A percentile compares a stretch with the other conserved stretches of the same genome.
Conservation (phyloP, 2,797 vertebrate species). For the Smutsia gigantea region DNA sequence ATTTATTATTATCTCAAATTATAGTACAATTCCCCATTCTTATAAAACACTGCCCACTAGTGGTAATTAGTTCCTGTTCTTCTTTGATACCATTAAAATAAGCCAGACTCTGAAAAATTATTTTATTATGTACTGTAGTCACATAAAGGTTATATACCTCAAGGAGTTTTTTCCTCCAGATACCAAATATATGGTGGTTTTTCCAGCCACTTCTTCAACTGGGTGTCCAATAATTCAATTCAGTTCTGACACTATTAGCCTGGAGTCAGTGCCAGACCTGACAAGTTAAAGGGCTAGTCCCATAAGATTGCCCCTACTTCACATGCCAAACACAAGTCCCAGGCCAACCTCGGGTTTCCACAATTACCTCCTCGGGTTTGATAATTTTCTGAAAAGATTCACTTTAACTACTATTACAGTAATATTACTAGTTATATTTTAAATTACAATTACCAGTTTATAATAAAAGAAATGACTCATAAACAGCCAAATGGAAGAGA, state of each 20-base stretch:
- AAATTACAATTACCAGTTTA: conserved; percentile 9
- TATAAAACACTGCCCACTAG: conserved; percentile 44
- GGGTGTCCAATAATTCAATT: neutral
- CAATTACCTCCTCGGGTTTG: neutral
- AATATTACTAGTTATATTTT: neutral
- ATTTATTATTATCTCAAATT: conserved; percentile 61
- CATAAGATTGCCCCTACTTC: neutral
- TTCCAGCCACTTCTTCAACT: neutral
- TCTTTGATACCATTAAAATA: conserved; percentile 45
- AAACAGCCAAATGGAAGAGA: neutral
- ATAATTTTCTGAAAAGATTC: neutral
- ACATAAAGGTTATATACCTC: neutral
- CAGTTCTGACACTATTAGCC: neutral
- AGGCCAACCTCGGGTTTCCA: neutral
- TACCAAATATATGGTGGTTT: neutral
- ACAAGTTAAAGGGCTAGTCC: neutral
- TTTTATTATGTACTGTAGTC: neutral
- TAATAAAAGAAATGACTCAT: neutral
- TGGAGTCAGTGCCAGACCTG: neutral
- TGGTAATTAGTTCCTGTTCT: neutral
- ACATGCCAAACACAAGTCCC: neutral
- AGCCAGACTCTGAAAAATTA: conserved; percentile 47
- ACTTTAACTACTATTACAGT: conserved; percentile 9
- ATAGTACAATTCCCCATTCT: conserved; percentile 7
- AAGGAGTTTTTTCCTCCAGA: neutral